phyloP scores from a whole-genome alignment of 2,888 invertebrate species.

The Hypsopygia costalis region DNA sequence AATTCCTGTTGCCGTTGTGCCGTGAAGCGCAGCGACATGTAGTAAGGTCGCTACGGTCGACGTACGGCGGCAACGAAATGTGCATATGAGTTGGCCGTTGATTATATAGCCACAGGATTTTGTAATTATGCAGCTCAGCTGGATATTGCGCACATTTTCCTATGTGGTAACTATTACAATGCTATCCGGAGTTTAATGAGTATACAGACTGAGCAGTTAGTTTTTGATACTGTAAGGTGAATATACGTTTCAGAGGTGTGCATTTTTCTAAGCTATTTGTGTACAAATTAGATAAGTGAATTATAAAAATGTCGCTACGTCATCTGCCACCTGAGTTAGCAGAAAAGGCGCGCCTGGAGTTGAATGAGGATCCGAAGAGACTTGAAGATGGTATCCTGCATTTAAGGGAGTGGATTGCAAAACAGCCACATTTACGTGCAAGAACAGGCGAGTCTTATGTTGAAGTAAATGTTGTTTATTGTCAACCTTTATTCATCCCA shows the following conservation, averaged over 20 bases:
- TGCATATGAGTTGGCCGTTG: background rate
- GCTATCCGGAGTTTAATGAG: constrained; percentile 3
- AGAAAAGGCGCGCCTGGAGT: constrained; percentile 58
- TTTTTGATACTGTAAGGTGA: background rate
- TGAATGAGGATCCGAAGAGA: constrained; percentile 70
- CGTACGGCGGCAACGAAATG: background rate
- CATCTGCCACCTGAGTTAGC: constrained; percentile 34
- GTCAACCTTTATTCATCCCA: too few species aligned
- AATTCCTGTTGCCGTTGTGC: too few species aligned
- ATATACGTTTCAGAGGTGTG: background rate
- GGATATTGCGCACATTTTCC: constrained; percentile 5
- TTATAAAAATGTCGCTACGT: constrained; percentile 31
- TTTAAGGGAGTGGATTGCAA: constrained; percentile 73
- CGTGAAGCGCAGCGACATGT: background rate
- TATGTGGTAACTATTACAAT: constrained; percentile 1
- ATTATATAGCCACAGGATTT: constrained; percentile 7
- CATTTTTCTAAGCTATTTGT: background rate
- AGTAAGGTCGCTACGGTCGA: background rate
- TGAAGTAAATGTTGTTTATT: background rate
- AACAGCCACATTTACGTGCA: constrained; percentile 68
- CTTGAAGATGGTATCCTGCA: constrained; percentile 64
- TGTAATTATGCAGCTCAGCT: constrained; percentile 1
- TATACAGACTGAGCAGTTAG: background rate
- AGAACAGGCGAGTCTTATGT: constrained; percentile 18
- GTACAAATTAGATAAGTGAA: background rate